Conservation (phyloP, 2,113 vertebrate genomes). For the Pygoscelis adeliae region DNA sequence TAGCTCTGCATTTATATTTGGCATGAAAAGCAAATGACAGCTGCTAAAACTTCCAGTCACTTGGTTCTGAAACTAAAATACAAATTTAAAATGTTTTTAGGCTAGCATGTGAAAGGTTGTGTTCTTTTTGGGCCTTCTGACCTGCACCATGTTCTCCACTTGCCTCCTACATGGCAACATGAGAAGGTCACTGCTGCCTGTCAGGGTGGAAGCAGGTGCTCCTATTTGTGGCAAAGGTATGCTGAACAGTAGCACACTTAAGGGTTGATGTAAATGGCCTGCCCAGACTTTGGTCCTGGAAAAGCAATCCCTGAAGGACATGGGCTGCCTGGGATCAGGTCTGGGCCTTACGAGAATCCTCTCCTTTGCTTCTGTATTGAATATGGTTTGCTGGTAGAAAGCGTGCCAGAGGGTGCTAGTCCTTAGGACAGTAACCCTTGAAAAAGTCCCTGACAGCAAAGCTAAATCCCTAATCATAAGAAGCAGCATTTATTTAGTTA, state of each 20-base stretch:
- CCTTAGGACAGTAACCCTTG: not conserved
- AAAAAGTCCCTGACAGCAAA: not conserved
- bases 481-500: not conserved
- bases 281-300: not conserved
- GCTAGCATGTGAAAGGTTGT: not conserved
- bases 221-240: not conserved
- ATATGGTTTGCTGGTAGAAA: not conserved
- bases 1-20: not conserved
- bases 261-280: not conserved
- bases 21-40: not conserved
- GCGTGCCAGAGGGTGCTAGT: not conserved
- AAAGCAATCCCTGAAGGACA: not conserved
- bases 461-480: not conserved
- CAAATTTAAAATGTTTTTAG: not conserved
- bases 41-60: not conserved
- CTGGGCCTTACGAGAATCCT: not conserved
- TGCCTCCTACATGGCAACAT: slow-evolving; percentile 36
- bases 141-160: not conserved
- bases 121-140: not conserved
- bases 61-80: not conserved
- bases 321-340: not conserved
- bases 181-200: slow-evolving; percentile 48
- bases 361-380: not conserved
- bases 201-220: slow-evolving; percentile 19
- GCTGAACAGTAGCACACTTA: not conserved